These are phyloP conservation scores for Lophius piscatorius DNA, from an alignment of 2,113 vertebrate species.

Conservation along the genomic window DNA sequence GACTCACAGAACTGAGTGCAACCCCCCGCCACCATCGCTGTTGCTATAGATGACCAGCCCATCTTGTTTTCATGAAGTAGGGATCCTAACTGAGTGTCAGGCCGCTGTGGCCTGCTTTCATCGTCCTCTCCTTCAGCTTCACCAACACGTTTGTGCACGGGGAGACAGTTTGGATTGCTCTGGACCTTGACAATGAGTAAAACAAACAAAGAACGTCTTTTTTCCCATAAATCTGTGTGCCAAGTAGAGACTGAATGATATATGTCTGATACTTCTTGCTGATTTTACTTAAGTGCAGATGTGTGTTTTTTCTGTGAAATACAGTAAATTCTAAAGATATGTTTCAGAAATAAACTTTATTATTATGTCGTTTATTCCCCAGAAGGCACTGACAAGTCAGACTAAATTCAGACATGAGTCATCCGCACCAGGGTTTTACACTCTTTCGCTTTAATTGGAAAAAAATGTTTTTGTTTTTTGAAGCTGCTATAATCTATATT, in stretches of 20 bases:
- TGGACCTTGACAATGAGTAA: conserved; percentile 26
- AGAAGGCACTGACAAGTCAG: too few species aligned
- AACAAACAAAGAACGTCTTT: conserved; percentile 9
- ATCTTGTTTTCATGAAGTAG: conserved; percentile 74
- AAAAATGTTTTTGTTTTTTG: too few species aligned
- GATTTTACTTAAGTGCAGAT: not conserved
- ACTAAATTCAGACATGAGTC: too few species aligned
- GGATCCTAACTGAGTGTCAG: conserved; percentile 47
- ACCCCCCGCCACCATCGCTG: not conserved
- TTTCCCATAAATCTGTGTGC: conserved; percentile 7
- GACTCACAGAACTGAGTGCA: conserved; percentile 33
- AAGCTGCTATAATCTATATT: too few species aligned
- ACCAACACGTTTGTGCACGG: conserved; percentile 41
- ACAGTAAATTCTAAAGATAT: too few species aligned
- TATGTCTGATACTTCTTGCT: too few species aligned
- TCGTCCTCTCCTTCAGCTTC: conserved; percentile 36
- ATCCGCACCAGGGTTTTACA: too few species aligned
- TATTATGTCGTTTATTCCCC: too few species aligned
- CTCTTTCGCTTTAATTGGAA: too few species aligned
- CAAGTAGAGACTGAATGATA: not conserved
- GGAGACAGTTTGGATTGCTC: conserved; percentile 10
- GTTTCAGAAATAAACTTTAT: too few species aligned
- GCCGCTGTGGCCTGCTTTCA: conserved; percentile 63
- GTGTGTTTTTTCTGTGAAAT: too few species aligned
- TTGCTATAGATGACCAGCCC: conserved; percentile 54